Evolutionary conservation across 2,888 invertebrate genomes (phyloP), one percentile per base, ranked within the genome.

Genomic region (Eilema depressum): DNA sequence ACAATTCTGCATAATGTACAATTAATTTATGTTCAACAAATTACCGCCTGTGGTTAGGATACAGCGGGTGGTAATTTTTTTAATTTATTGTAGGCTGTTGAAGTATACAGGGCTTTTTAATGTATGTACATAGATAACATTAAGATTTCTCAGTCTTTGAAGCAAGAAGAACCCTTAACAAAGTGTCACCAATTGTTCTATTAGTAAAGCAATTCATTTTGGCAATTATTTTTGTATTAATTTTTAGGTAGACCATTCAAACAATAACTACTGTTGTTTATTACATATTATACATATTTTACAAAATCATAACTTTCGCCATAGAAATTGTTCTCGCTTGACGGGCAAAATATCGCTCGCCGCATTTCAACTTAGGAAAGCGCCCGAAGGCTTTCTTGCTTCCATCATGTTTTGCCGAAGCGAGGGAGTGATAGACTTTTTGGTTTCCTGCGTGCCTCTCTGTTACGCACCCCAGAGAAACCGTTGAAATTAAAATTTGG

Each of bases 11-110:
- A 33, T 61, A 30, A 61, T 61, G 53, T 57, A 57, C 65, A 33
- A 65, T 33, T 56, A 33, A 23, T 33, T 66, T 23, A 57, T 57
- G 57, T 57, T 66, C 66, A 66, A 66, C 25, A 53, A 53, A 47
- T 47, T 4, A 66, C 25, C 26, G 14, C 59, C 26, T 28, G 59
- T 14, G 26, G 26, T 59, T 59, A 8, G 1, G 17, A 28, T 59
- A 59, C 59, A 26, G 28, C 28, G 59, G 26, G 59, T 8, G 59
- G 59, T 59, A n/a, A 53, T 53, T 53, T 37, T n/a, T 1, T 20
- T 53, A 47, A 20, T 53, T 53, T 53, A 53, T 53, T 53, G 53
- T 53, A n/a, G 53, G n/a, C 53, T 53, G n/a, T 53, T n/a, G 53
- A n/a, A 53, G 53, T 53, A 53, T 17, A 20, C 3, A 53, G 47